Evolutionary conservation across 2,113 vertebrate genomes (phyloP), one percentile per base, ranked within the genome.

Genomic region (Elgaria multicarinata): DNA sequence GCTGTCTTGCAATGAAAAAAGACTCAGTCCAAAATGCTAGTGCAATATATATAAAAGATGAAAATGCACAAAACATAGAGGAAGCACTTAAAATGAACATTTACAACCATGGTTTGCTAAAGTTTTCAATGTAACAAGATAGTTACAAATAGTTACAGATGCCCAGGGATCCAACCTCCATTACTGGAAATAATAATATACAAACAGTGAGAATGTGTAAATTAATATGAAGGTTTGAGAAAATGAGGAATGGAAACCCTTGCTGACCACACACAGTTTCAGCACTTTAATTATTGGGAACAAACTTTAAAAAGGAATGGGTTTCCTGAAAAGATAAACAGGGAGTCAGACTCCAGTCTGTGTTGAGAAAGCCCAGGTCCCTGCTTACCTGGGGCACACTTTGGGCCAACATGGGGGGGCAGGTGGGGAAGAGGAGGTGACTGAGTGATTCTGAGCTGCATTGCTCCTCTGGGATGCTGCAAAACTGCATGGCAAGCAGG

Each of bases 51-150:
- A 71, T n/a, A 78, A 89, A 94, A 88, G 46, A 14, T 83, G 78
- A 86, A 91, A 22, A 0, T 0, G 90, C 79, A n/a, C 86, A 94
- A 89, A 74, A 69, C 66, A 36, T 77, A 8, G 90, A 93, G n/a
- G 20, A 80, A 74, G 22, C 36, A 36, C 64, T 87, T 93, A 88
- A 93, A 94, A 89, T 91, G 92, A 94, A 92, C 90, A 91, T 94
- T 92, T 88, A 93, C 88, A 83, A 76, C 88, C 39, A 33, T 66
- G 89, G 87, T 75, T 86, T 62, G 24, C 22, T 64, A 46, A 90
- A 50, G 26, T 76, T 85, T 26, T 6, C 83, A 36, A 72, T 3
- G 76, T 75, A 90, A 22, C 86, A 82, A 42, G 26, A 33, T 64
- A 46, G 62, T n/a, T n/a, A n/a, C n/a, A n/a, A n/a, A n/a, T n/a